Evolutionary conservation across 2,113 vertebrate species (phyloP).

Genomic region (Diadophis punctatus): DNA sequence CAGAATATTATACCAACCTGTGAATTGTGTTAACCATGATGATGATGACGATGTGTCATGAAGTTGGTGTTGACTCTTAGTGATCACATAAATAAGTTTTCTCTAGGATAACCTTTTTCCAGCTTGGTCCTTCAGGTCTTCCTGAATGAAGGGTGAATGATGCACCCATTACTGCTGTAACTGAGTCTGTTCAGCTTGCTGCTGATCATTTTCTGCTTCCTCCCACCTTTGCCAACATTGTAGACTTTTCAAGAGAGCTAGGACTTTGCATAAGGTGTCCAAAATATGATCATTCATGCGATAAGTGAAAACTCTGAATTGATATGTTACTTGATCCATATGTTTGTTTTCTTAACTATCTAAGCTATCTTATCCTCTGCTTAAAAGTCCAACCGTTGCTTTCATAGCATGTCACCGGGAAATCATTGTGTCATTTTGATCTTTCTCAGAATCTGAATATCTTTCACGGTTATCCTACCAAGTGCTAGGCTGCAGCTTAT

Average conservation of each 20-base stretch:
- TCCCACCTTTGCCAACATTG: background rate
- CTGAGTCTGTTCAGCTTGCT: background rate
- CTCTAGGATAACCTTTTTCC: background rate
- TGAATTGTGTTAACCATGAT: background rate
- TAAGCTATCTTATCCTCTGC: background rate
- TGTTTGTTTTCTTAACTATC: background rate
- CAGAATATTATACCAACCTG: background rate
- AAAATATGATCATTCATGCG: background rate
- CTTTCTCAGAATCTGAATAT: background rate
- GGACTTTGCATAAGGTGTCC: background rate
- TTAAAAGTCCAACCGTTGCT: background rate
- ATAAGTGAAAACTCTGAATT: background rate
- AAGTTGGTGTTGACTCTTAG: background rate
- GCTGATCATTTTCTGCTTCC: background rate
- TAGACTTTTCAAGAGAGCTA: background rate
- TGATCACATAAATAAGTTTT: background rate
- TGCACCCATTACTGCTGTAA: background rate
- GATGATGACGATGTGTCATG: background rate
- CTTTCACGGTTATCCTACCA: background rate
- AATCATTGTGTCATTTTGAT: background rate
- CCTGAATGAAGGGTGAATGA: background rate
- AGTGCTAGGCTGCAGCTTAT: background rate
- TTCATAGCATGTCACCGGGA: background rate
- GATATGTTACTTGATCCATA: background rate
- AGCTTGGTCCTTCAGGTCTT: background rate